Evolutionary conservation across 2,113 vertebrate species (phyloP), one percentile per base, ranked within the genome.

Genomic region (Pithys albifrons): DNA sequence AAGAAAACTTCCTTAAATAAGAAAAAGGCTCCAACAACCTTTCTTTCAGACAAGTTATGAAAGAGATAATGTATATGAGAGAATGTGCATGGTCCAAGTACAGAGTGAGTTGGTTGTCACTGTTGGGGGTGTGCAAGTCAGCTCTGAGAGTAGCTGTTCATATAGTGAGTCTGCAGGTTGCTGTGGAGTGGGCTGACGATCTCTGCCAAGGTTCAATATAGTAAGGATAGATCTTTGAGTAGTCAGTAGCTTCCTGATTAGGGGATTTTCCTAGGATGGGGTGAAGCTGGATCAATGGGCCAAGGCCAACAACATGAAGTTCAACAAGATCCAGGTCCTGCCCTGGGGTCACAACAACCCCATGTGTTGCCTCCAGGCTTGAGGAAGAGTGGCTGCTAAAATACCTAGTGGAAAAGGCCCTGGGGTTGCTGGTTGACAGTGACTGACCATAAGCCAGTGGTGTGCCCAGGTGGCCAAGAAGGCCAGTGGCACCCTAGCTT

Each of bases 41-140:
- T 49, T 35, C 6, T 62, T 43, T 89, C 18, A 76, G 35, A 29
- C 11, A 25, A 35, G 25, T 33, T 57, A 19, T 64, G 20, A 41
- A 58, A 62, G 55, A 31, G 29, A 65, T 62, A 45, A 22, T 9
- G 8, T 29, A 9, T 9, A 1, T 15, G 65, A 48, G 27, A 31
- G 27, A 39, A 33, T 3, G 25, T 1, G 1, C 5, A 0, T 3
- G 2, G 13, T 70, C 18, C 5, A 23, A 9, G 37, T 23, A 15
- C 1, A 1, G 54, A 72, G 16, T 41, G 3, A 6, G 20, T 19
- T 51, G 7, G 23, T 28, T 11, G 45, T 62, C 15, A 1, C 62
- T 57, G 9, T 2, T 65, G 20, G 31, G 66, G 29, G 43, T 39
- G 23, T 69, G 46, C 64, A 25, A 4, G 41, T 52, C 29, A 20